Percentiles rank a stretch among this genome's conserved stretches.
These are phyloP conservation scores for Atethmia centrago DNA, from an alignment of 2,888 invertebrate species.

Conservation along the genomic window DNA sequence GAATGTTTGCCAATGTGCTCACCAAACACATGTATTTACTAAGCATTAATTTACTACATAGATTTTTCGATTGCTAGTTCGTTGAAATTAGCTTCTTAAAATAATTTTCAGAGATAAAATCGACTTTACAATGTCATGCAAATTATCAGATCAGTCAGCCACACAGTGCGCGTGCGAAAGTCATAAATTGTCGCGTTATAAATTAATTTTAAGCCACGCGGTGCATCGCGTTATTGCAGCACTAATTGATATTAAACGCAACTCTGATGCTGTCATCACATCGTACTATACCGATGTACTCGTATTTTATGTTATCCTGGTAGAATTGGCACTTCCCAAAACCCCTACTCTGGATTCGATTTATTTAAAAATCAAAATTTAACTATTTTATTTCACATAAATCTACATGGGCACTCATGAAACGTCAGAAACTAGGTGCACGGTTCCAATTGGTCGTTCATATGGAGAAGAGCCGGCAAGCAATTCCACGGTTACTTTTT, in stretches of 20 bases:
- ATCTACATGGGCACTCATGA: no score
- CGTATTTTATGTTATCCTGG: slow-evolving; percentile 35
- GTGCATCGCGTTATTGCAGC: slow-evolving; percentile 62
- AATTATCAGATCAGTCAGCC: slow-evolving; percentile 59
- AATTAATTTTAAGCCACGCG: slow-evolving; percentile 73
- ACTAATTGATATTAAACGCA: slow-evolving; percentile 70
- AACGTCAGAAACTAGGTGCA: no score
- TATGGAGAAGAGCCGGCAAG: no score
- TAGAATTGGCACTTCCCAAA: slow-evolving; percentile 14
- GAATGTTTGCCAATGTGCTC: not conserved
- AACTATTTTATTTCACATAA: no score
- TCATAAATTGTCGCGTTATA: slow-evolving; percentile 63
- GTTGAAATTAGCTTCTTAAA: not conserved
- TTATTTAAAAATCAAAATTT: no score
- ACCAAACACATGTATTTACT: not conserved
- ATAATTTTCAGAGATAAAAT: slow-evolving; percentile 3
- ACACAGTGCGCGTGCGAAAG: slow-evolving; percentile 53
- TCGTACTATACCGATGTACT: slow-evolving; percentile 16
- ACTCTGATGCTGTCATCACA: slow-evolving; percentile 61
- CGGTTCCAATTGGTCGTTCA: no score
- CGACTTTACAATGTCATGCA: slow-evolving; percentile 46
- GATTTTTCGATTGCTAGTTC: not conserved
- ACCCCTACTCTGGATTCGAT: not conserved
- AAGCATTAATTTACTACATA: not conserved
- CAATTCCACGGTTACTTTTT: no score